A percentile compares a stretch with the other conserved stretches of the same genome.
Conservation (phyloP, 2,888 invertebrate species). For the Cyclophora albipunctata region DNA sequence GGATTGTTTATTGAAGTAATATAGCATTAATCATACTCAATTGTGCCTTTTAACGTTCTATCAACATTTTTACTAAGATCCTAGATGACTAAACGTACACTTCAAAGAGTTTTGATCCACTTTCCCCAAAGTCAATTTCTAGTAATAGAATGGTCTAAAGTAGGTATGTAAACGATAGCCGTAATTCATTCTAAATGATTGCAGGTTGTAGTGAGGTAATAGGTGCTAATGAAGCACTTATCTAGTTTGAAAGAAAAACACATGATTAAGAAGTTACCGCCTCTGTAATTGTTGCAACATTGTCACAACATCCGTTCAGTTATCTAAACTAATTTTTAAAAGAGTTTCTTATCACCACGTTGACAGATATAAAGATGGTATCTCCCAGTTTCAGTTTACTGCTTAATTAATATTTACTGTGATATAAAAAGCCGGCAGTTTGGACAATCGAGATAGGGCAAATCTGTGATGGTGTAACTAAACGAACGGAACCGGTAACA, state of each 20-base stretch:
- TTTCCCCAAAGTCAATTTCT: too few relatives aligned
- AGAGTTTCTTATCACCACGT: slow-evolving; percentile 30
- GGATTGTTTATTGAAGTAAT: slow-evolving; percentile 5
- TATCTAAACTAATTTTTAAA: slow-evolving; percentile 17
- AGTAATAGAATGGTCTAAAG: too few relatives aligned
- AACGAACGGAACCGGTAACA: slow-evolving; percentile 36
- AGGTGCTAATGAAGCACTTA: too few relatives aligned
- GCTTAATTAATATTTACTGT: slow-evolving; percentile 45
- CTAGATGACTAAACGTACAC: too few relatives aligned
- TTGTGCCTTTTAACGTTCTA: too few relatives aligned
- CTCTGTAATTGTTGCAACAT: slow-evolving; percentile 1
- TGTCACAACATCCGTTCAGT: slow-evolving; percentile 3
- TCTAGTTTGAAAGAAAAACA: slow-evolving; percentile 4
- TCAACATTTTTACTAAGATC: too few relatives aligned
- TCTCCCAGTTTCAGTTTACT: slow-evolving; percentile 38
- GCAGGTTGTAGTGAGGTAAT: too few relatives aligned
- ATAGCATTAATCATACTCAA: too few relatives aligned
- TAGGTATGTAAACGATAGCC: too few relatives aligned
- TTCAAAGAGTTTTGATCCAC: too few relatives aligned
- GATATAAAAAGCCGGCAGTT: slow-evolving; percentile 29
- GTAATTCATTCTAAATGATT: too few relatives aligned
- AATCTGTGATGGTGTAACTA: slow-evolving; percentile 36
- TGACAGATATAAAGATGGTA: slow-evolving; percentile 35
- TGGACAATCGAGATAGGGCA: slow-evolving; percentile 35
- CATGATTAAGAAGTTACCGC: not conserved